These are phyloP conservation scores for Liolophura sinensis DNA, from an alignment of 1,140 invertebrate species.

Conservation along the genomic window DNA sequence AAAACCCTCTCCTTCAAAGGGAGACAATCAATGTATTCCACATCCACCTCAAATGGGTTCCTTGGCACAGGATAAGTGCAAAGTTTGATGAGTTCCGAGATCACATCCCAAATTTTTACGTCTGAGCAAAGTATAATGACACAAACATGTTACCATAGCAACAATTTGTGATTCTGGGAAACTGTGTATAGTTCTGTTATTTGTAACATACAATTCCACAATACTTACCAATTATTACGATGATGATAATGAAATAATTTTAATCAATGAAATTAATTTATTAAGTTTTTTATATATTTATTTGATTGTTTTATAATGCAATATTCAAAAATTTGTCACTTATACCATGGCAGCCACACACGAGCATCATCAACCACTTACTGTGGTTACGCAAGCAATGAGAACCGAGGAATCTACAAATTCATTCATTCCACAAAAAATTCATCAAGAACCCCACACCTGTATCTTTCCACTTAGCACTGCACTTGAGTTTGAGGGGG, in stretches of 20 bases:
- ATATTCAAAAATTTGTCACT: too few relatives aligned
- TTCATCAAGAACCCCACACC: slow-evolving; percentile 20
- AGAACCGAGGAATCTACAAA: too few relatives aligned
- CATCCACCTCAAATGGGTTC: slow-evolving; percentile 49
- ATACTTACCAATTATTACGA: background rate
- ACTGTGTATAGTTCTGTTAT: too few relatives aligned
- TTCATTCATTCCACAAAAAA: background rate
- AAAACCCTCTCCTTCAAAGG: slow-evolving; percentile 34
- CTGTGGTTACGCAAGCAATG: background rate
- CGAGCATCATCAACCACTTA: too few relatives aligned
- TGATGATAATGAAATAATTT: background rate
- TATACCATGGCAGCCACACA: too few relatives aligned
- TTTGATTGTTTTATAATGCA: too few relatives aligned
- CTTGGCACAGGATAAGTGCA: slow-evolving; percentile 46
- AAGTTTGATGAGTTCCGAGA: slow-evolving; percentile 44
- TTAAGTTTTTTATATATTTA: too few relatives aligned
- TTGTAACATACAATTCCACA: background rate
- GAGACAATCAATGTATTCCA: slow-evolving; percentile 39
- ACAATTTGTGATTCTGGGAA: too few relatives aligned
- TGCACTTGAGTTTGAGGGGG: slow-evolving; percentile 44
- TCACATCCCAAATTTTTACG: slow-evolving; percentile 37
- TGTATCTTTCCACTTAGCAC: slow-evolving; percentile 39
- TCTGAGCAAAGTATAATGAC: slow-evolving; percentile 23
- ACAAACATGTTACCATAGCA: too few relatives aligned
- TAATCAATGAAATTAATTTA: too few relatives aligned